Evolutionary conservation across 2,113 vertebrate species (phyloP).

Genomic region (Pithys albifrons): DNA sequence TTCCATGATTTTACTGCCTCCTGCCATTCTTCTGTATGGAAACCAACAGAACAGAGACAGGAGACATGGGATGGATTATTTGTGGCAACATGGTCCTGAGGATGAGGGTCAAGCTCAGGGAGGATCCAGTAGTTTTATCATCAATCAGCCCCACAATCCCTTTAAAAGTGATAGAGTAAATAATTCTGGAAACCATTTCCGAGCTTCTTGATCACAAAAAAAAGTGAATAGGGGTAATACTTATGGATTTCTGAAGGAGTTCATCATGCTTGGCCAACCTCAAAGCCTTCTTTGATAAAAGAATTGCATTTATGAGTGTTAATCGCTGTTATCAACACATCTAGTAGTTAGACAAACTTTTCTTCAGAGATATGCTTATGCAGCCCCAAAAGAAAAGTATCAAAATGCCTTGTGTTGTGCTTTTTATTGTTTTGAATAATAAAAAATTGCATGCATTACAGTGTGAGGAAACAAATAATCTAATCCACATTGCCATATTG

Average conservation of each 20-base stretch:
- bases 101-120: accelerated
- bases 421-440: background rate
- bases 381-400: background rate
- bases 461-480: background rate
- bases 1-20: background rate
- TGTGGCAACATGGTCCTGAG: background rate
- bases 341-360: background rate
- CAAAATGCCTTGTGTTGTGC: background rate
- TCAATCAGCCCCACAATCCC: background rate
- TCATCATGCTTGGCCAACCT: background rate
- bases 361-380: background rate
- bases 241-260: background rate
- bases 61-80: background rate
- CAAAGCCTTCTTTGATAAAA: background rate
- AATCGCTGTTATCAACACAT: background rate
- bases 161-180: background rate
- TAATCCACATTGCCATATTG: background rate
- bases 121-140: background rate
- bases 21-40: background rate
- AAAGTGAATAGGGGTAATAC: background rate
- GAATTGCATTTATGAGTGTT: background rate
- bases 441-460: background rate
- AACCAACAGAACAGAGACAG: background rate
- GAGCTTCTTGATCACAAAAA: background rate
- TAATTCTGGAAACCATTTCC: background rate